Evolutionary conservation across 2,797 vertebrate genomes (phyloP).

Genomic region (Sciurus vulgaris): DNA sequence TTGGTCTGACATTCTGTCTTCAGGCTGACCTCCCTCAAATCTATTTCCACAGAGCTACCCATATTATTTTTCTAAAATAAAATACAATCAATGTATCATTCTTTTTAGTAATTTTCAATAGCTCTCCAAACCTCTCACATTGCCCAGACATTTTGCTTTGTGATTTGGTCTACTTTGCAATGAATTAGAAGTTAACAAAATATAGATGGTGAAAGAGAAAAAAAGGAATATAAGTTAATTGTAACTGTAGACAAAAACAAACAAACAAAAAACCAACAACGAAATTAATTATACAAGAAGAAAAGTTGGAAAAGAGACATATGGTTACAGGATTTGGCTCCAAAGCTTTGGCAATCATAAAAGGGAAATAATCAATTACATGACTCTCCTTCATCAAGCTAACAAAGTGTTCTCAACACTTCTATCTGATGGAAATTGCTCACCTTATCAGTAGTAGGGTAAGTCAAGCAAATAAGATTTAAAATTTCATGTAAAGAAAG

Average conservation of each 20-base stretch:
- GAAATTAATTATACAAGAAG: background rate
- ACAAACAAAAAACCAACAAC: background rate
- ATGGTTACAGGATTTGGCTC: background rate
- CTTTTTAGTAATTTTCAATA: background rate
- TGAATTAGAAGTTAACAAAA: slow-evolving; percentile 12
- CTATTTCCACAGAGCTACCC: background rate
- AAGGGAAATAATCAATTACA: background rate
- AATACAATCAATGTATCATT: background rate
- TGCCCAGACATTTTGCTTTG: background rate
- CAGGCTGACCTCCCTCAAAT: background rate
- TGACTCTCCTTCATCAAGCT: background rate
- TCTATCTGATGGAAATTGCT: slow-evolving; percentile 1
- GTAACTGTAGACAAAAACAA: background rate
- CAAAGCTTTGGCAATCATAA: background rate
- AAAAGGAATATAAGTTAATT: background rate
- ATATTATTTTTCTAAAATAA: background rate
- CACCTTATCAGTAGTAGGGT: background rate
- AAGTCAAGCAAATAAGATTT: slow-evolving; percentile 25
- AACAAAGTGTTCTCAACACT: background rate
- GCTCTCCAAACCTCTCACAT: background rate
- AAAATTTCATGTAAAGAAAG: slow-evolving; percentile 26
- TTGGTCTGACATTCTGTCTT: background rate
- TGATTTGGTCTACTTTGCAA: background rate
- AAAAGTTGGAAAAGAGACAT: background rate
- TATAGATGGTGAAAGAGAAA: slow-evolving; percentile 20